A percentile compares a stretch with the other conserved stretches of the same genome.
phyloP scores from a whole-genome alignment of 2,888 invertebrate genomes.

The Chesias legatella region DNA sequence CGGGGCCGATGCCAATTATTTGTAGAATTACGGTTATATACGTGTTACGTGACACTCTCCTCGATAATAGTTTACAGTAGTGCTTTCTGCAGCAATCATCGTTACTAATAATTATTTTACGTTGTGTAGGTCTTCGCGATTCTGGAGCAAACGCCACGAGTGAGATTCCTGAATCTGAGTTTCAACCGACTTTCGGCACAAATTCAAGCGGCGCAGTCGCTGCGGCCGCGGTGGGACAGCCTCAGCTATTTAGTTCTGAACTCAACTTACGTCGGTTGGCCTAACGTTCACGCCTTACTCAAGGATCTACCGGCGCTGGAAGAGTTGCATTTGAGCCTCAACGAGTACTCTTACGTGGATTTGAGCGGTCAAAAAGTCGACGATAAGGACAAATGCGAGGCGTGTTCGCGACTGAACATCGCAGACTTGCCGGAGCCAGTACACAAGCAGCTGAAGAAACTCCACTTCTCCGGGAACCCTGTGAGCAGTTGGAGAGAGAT shows the following conservation, averaged over 20 bases:
- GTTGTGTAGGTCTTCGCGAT: constrained; percentile 88
- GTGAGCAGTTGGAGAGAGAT: constrained; percentile 92
- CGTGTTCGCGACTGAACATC: constrained; percentile 61
- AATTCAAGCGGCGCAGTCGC: constrained; percentile 78
- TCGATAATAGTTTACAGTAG: constrained; percentile 26
- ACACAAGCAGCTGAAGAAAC: constrained; percentile 86
- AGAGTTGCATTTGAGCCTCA: constrained; percentile 95
- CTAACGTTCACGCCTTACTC: constrained; percentile 87
- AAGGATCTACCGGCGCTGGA: constrained; percentile 89
- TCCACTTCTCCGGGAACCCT: constrained; percentile 94
- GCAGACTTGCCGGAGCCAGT: constrained; percentile 60
- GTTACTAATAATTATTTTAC: constrained; percentile 2
- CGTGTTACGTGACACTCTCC: constrained; percentile 30
- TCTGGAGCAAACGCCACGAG: constrained; percentile 91
- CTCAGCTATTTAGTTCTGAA: constrained; percentile 91
- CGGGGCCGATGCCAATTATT: constrained; percentile 33
- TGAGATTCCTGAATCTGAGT: constrained; percentile 95
- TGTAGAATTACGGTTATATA: constrained; percentile 26
- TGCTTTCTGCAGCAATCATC: background rate
- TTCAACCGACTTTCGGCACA: constrained; percentile 91
- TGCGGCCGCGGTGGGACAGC: constrained; percentile 77
- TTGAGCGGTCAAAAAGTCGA: constrained; percentile 74
- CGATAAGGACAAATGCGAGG: constrained; percentile 62
- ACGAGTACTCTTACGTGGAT: constrained; percentile 90
- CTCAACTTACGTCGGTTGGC: constrained; percentile 93